Base-by-base conservation (phyloP, 2,113 vertebrate species). In the Symphodus melops region DNA sequence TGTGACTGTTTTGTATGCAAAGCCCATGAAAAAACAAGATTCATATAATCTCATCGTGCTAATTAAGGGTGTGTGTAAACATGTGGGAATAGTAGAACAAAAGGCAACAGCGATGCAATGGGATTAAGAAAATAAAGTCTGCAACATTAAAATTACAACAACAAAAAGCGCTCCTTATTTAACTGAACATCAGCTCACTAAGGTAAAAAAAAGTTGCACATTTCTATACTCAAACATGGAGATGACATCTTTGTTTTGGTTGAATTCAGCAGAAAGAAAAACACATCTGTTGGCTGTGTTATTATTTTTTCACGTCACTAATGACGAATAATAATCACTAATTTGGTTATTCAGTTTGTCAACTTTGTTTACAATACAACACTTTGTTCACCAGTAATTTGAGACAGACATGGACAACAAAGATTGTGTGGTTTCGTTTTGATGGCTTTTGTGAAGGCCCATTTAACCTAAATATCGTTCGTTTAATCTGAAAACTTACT, bases 221-320 rank as follows among this genome's bases (percentile, higher is more conserved):
- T 48, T 17, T 16, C 44, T 48, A 13, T 17, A 44, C 28, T 53
- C 9, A 76, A 28, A 68, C 41, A 82, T 6, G n/a, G 8, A 69
- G 25, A 82, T 51, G 49, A 28, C 6, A 20, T 69, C 21, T 76
- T 25, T 57, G 23, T 76, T 79, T 55, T 68, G 62, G 62, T 65
- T 53, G 42, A 7, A 10, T 48, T 28, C 42, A 44, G n/a, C 0
- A 42, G 21, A 36, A 21, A 85, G 44, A 21, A 59, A 39, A 3
- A n/a, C 1, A 8, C 19, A 19, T 5, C 37, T 39, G 4, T 25
- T 25, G 25, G 25, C 25, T 25, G 25, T 25, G 25, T 25, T 25
- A 25, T 25, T 25, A 25, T 25, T 25, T 25, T 25, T 25, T 25
- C 25, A 25, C 25, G 4, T 4, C 2, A 25, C 25, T 25, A 25